Percentiles rank a stretch among this genome's conserved stretches.
Evolutionary conservation across 1,140 invertebrate genomes (phyloP).

Genomic region (Mycetomoellerius zeteki): DNA sequence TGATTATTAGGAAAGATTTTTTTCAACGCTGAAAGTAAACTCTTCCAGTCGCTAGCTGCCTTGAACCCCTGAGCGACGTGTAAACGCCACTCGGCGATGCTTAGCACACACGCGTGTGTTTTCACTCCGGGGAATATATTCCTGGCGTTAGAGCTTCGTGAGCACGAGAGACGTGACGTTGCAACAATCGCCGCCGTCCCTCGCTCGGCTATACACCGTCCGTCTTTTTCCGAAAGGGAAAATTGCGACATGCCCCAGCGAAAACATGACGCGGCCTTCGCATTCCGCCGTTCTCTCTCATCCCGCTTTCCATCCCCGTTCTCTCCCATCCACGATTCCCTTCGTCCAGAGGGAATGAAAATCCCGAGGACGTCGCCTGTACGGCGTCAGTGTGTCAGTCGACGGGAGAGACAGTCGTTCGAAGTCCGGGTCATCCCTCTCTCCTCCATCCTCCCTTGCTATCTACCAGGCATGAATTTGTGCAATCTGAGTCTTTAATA

Average conservation of each 20-base stretch:
- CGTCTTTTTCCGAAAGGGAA: slow-evolving; percentile 75
- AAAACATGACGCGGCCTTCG: slow-evolving; percentile 70
- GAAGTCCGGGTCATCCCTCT: slow-evolving; percentile 27
- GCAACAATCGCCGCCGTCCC: slow-evolving; percentile 65
- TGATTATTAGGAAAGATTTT: neutral
- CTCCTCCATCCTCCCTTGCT: neutral
- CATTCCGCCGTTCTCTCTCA: slow-evolving; percentile 51
- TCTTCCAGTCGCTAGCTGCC: slow-evolving; percentile 32
- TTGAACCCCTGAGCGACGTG: slow-evolving; percentile 39
- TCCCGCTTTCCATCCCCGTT: neutral
- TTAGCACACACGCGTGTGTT: slow-evolving; percentile 60
- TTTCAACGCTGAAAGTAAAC: slow-evolving; percentile 43
- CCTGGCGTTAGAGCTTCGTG: slow-evolving; percentile 69
- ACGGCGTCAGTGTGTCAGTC: slow-evolving; percentile 49
- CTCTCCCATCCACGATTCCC: neutral
- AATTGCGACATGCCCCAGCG: slow-evolving; percentile 73
- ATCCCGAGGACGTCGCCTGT: slow-evolving; percentile 59
- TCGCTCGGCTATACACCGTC: slow-evolving; percentile 12
- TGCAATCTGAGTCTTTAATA: slow-evolving; percentile 63
- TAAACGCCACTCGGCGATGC: slow-evolving; percentile 48
- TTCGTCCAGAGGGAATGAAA: slow-evolving; percentile 62
- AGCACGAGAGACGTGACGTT: slow-evolving; percentile 68
- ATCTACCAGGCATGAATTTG: slow-evolving; percentile 33
- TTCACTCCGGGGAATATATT: slow-evolving; percentile 52
- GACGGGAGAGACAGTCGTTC: slow-evolving; percentile 42